Evolutionary conservation across 2,113 vertebrate genomes (phyloP).

Genomic region (Peromyscus maniculatus): DNA sequence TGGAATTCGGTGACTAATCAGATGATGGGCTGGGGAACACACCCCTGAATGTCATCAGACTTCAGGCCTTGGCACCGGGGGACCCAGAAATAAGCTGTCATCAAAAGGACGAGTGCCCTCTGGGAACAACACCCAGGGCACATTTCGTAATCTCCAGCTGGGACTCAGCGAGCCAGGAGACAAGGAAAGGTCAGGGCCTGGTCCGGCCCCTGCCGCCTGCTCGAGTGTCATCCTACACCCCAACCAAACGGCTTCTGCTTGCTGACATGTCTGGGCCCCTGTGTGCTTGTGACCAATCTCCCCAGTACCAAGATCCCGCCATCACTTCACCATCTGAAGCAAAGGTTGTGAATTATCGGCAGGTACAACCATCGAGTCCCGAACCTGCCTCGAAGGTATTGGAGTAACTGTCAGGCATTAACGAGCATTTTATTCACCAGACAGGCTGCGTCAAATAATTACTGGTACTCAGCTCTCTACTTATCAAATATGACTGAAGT

Average conservation of each 20-base stretch:
- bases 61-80: conserved; percentile 49
- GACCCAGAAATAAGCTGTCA: conserved; percentile 78
- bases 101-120: conserved; percentile 76
- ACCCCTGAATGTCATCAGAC: conserved; percentile 85
- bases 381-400: neutral
- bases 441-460: conserved; percentile 15
- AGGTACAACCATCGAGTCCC: neutral
- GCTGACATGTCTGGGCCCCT: neutral
- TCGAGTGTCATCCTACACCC: accelerated
- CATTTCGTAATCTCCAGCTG: conserved; percentile 83
- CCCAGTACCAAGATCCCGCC: neutral
- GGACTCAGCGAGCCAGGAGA: conserved; percentile 73
- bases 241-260: accelerated
- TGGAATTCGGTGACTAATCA: conserved; percentile 87
- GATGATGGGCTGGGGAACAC: conserved; percentile 81
- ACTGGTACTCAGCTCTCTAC: neutral
- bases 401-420: conserved; percentile 35
- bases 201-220: neutral
- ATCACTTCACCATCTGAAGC: neutral
- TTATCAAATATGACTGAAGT: neutral
- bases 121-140: conserved; percentile 84
- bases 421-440: neutral
- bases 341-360: neutral
- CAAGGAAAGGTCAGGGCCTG: conserved; percentile 83
- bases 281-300: neutral